Evolutionary conservation across 2,797 vertebrate genomes (phyloP).

Genomic region (Halcyon leucocephala): DNA sequence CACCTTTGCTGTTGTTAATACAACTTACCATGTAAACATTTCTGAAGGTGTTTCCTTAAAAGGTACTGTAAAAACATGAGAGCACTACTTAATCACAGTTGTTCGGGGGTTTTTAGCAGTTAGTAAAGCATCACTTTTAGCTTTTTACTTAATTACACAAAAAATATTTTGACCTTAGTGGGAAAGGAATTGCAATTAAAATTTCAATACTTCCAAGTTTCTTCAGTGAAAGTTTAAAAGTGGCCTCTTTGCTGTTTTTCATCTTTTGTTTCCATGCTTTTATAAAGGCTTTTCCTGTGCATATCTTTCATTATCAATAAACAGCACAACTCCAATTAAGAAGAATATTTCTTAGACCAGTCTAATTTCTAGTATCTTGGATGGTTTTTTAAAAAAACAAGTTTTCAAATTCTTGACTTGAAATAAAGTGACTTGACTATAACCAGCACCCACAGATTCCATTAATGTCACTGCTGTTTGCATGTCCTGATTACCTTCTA

Average conservation of each 20-base stretch:
- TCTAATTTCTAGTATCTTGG: background rate
- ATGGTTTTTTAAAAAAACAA: background rate
- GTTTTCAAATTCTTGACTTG: background rate
- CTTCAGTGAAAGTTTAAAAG: background rate
- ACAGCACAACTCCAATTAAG: background rate
- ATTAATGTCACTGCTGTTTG: background rate
- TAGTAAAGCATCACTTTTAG: background rate
- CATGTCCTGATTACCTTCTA: background rate
- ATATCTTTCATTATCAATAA: background rate
- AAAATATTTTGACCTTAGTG: background rate
- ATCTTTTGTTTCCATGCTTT: background rate
- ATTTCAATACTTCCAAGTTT: background rate
- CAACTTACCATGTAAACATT: background rate
- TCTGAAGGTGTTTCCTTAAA: background rate
- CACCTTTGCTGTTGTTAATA: background rate
- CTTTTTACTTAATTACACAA: background rate
- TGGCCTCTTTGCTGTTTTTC: background rate
- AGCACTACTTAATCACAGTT: background rate
- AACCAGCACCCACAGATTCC: background rate
- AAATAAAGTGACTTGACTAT: background rate
- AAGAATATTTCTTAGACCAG: background rate
- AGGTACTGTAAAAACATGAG: background rate
- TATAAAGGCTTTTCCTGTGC: background rate
- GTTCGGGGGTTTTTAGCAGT: background rate
- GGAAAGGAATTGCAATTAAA: background rate